Conservation (phyloP, 2,797 vertebrate genomes). For the Microctenopoma lineatum region DNA sequence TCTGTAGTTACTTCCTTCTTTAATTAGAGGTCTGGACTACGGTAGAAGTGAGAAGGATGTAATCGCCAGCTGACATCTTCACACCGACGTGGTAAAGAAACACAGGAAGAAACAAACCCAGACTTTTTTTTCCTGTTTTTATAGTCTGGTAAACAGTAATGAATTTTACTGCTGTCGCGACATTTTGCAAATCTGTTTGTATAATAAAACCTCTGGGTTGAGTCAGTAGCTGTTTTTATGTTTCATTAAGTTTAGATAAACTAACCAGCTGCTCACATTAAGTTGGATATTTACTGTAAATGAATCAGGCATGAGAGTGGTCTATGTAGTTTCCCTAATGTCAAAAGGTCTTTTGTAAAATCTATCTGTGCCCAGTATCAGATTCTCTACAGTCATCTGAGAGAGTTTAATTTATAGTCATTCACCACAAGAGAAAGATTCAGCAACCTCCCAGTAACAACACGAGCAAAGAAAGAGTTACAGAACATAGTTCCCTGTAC, state of each 20-base stretch:
- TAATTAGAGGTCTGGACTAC: too few relatives aligned
- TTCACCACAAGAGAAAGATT: constrained; percentile 20
- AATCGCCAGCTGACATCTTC: neutral
- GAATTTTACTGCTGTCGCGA: too few relatives aligned
- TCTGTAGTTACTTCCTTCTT: too few relatives aligned
- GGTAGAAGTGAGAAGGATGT: neutral
- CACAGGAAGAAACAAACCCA: constrained; percentile 22
- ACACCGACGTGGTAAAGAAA: neutral
- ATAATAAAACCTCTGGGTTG: neutral
- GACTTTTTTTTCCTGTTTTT: neutral
- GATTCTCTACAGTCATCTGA: neutral
- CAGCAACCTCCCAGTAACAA: constrained; percentile 19
- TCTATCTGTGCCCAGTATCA: too few relatives aligned
- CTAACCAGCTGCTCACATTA: neutral
- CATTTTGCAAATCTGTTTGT: too few relatives aligned
- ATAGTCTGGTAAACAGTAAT: neutral
- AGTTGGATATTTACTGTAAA: neutral
- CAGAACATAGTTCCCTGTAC: neutral
- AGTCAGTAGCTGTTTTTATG: neutral
- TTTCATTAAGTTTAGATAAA: neutral
- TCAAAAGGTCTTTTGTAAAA: neutral
- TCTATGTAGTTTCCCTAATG: neutral
- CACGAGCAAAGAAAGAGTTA: neutral
- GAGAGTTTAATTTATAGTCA: constrained; percentile 2
- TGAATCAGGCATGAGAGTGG: neutral